Conservation (phyloP, 2,888 invertebrate species). For the Julus scanicus region DNA sequence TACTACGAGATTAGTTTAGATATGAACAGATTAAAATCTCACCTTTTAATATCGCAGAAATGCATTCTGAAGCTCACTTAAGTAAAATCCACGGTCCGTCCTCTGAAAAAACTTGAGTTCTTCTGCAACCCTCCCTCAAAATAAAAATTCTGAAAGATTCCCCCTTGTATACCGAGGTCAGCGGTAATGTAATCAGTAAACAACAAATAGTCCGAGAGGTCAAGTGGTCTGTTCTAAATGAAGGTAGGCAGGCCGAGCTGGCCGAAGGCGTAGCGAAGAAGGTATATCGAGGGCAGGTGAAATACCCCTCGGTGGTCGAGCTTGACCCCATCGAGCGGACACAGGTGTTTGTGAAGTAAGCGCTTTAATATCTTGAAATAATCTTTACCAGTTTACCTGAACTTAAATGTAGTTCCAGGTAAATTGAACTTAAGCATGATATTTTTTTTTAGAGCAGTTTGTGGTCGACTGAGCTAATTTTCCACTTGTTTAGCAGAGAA, state of each 20-base stretch:
- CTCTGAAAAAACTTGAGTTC: neutral
- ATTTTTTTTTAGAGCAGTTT: neutral
- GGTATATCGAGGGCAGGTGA: conserved; percentile 26
- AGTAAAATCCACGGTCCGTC: neutral
- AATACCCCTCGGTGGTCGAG: conserved; percentile 36
- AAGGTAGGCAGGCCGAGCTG: neutral
- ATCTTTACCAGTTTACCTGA: neutral
- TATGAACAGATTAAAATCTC: neutral
- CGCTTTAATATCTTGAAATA: neutral
- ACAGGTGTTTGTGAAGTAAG: neutral
- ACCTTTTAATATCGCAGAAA: neutral
- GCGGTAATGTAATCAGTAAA: neutral
- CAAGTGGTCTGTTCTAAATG: conserved; percentile 4
- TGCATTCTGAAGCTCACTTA: neutral
- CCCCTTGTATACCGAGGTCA: conserved; percentile 27
- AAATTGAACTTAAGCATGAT: neutral
- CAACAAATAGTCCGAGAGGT: conserved; percentile 39
- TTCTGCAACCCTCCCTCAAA: neutral
- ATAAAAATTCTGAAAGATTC: neutral
- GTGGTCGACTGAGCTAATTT: neutral
- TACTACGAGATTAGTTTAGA: too few species aligned
- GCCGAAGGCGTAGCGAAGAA: conserved; percentile 8
- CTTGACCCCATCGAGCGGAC: neutral
- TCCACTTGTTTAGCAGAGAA: neutral
- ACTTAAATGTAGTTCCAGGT: neutral